Evolutionary conservation across 2,113 vertebrate genomes (phyloP), one percentile per base, ranked within the genome.

Genomic region (Corythornis madagascariensis): DNA sequence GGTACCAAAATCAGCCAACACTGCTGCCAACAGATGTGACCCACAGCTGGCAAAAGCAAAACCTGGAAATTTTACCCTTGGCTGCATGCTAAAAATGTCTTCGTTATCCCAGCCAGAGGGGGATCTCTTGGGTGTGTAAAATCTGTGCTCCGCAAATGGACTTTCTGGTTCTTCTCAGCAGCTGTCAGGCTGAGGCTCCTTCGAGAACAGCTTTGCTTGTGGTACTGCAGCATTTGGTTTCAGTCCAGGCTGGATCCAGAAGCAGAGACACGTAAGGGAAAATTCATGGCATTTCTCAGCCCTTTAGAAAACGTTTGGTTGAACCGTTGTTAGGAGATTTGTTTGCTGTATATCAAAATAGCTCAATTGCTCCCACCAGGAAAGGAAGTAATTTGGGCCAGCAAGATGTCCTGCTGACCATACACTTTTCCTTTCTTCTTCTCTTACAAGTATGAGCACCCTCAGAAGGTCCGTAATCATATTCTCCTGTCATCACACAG

Each of bases 121-220:
- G 61, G 60, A 45, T 88, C 72, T 95, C 80, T 14, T 22, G 43
- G 64, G 72, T 0, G 1, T 42, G 56, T 59, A 57, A 69, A 73
- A 66, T 33, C 75, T 65, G 29, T 50, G 75, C 64, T 73, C 47
- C 16, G 8, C 50, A 86, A 87, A 90, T 43, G 38, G 76, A 33
- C 71, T n/a, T 69, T 89, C 85, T 83, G 92, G 63, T 82, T 59
- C 53, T 95, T 83, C 72, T 89, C 86, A 88, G 88, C 3, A 1
- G 20, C 60, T 88, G 83, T 55, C 82, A 85, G 88, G 74, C 65
- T 75, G 73, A 47, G 55, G 61, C 25, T 92, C 45, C 53, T 74
- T 45, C 0, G 1, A 77, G 87, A 82, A 78, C 6, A 25, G 35
- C 74, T 83, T 29, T 88, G 70, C 77, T 42, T 64, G 61, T 52